These are phyloP conservation scores for Neolamprologus toae DNA, from an alignment of 2,113 vertebrate species.

Conservation along the genomic window DNA sequence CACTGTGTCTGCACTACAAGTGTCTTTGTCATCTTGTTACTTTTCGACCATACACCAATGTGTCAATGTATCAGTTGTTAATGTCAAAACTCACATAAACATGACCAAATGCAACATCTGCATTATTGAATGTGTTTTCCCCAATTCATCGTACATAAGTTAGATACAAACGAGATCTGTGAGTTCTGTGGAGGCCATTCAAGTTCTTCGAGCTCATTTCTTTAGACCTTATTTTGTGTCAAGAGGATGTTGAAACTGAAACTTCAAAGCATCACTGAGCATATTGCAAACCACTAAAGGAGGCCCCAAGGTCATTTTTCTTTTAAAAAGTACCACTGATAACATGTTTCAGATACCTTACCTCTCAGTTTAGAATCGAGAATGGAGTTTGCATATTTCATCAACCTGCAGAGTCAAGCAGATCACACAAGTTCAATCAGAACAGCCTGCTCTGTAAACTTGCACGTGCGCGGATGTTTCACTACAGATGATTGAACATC, in stretches of 20 bases:
- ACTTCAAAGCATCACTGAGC: not conserved
- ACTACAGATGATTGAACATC: not conserved
- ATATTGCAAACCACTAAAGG: not conserved
- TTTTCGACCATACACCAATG: fast-evolving
- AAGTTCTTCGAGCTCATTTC: not conserved
- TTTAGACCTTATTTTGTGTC: not conserved
- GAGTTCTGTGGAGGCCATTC: not conserved
- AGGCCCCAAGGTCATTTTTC: not conserved
- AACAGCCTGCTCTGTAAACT: not conserved
- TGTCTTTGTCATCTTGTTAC: not conserved
- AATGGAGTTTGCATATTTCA: conserved; percentile 78
- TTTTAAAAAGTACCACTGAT: not conserved
- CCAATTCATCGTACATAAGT: not conserved
- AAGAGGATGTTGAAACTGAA: not conserved
- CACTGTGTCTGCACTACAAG: not conserved
- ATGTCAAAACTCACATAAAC: not conserved
- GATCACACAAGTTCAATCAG: not conserved
- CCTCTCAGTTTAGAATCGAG: conserved; percentile 89
- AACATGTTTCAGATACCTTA: conserved; percentile 41
- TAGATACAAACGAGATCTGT: not conserved
- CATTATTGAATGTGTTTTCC: not conserved
- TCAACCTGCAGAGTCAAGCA: conserved; percentile 71
- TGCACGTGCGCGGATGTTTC: not conserved
- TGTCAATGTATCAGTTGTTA: too few species aligned
- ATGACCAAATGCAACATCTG: not conserved